Base-by-base conservation (phyloP, 92 coral and sea anemone species). In the Plumapathes pennacea region DNA sequence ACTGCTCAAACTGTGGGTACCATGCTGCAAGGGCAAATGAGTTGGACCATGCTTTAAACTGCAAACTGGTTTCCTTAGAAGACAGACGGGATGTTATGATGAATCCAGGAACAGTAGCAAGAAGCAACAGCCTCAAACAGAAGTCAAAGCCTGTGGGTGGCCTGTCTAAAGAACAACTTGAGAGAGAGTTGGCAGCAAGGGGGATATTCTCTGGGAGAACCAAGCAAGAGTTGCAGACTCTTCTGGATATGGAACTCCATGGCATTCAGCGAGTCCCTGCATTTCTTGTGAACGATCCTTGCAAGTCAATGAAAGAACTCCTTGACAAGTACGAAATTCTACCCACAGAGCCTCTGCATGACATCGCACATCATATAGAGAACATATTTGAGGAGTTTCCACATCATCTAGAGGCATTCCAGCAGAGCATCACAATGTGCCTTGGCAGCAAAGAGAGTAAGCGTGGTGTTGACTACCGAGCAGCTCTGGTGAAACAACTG, bases 281-380 rank as follows among this genome's bases (percentile, higher is more conserved):
- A 9, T 31, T 60, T 5, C 67, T 39, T 18, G 41, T 60, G 10
- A 11, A 21, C 37, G 43, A 23, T 32, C 67, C 67, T 24, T 39
- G 25, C 6, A 9, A 3, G 5, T 14, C 25, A 3, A 7, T 60
- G 40, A 60, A 21, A 11, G 67, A 60, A 4, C 38, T 42, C 58
- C 32, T 3, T n/a, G n/a, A n/a, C n/a, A 37, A 49, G 9, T 82
- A 82, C 70, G 89, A 82, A 55, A 52, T 76, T 19, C 54, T 82
- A 13, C 74, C 79, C 0, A 36, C 49, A 32, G 84, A 76, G 56
- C 84, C 84, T 5, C 69, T 62, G 10, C 89, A 72, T 37, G 86
- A 69, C 60, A 59, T 77, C 43, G 77, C 62, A 15, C 52, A 77
- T 29, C 78, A 79, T 62, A 79, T 54, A n/a, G 75, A 65, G 36